Percentiles rank a stretch among this genome's conserved stretches.
phyloP scores from a whole-genome alignment of 2,888 invertebrate species.

The Rotaria macrura region DNA sequence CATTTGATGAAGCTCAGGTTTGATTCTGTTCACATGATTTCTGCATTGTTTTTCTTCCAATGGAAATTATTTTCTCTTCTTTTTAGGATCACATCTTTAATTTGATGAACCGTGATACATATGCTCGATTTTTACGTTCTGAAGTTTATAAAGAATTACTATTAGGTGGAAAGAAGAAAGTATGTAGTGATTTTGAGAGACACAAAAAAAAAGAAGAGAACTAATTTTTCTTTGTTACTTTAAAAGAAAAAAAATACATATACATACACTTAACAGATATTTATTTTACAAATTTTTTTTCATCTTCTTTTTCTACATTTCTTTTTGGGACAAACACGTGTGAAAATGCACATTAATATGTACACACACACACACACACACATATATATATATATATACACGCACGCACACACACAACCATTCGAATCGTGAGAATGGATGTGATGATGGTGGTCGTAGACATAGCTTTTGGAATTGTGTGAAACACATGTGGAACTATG shows the following conservation, averaged over 20 bases:
- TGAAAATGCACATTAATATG: not conserved
- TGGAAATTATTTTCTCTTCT: not conserved
- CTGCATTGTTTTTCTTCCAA: conserved; percentile 6
- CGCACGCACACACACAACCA: not conserved
- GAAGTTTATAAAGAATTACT: conserved; percentile 91
- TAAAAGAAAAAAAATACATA: not conserved
- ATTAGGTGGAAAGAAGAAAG: conserved; percentile 31
- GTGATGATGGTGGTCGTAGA: not conserved
- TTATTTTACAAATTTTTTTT: not conserved
- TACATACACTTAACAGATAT: not conserved
- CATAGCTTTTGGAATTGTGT: not conserved
- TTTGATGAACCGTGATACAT: conserved; percentile 97
- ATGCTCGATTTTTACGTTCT: conserved; percentile 87
- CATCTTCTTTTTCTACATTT: not conserved
- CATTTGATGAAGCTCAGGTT: conserved; percentile 89
- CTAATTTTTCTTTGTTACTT: not conserved
- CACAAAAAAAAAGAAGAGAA: not conserved
- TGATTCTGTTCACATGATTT: not conserved
- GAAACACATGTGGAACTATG: not conserved
- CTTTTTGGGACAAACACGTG: not conserved
- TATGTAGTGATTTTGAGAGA: not conserved
- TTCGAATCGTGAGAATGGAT: not conserved
- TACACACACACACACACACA: too few species aligned
- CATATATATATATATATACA: too few species aligned
- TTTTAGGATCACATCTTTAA: conserved; percentile 89